These are phyloP conservation scores for Gulo gulo DNA, from an alignment of 2,113 vertebrate genomes.

Conservation along the genomic window DNA sequence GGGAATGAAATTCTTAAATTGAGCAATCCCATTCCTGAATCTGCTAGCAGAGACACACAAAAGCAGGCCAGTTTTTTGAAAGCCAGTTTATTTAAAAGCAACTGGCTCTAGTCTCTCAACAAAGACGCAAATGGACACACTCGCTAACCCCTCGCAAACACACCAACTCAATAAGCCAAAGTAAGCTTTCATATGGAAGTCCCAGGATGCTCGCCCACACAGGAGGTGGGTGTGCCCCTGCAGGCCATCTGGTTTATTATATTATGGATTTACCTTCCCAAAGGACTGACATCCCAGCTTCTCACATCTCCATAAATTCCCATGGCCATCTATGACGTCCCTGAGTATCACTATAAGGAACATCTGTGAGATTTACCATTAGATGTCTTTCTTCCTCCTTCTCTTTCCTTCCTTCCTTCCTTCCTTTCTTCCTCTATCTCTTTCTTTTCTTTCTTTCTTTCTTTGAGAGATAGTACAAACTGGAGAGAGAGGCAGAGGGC, in stretches of 20 bases:
- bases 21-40: not conserved
- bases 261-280: too few species aligned
- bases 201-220: too few species aligned
- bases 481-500: too few species aligned
- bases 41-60: not conserved
- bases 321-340: not conserved
- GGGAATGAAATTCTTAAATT: not conserved
- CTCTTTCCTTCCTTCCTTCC: too few species aligned
- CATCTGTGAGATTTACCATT: not conserved
- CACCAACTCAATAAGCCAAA: not conserved
- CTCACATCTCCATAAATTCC: not conserved
- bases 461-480: too few species aligned
- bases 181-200: not conserved
- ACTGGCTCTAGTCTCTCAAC: not conserved
- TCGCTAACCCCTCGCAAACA: accelerated
- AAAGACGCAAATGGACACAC: not conserved
- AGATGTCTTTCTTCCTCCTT: too few species aligned
- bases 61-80: not conserved
- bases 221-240: not conserved
- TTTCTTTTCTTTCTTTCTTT: too few species aligned
- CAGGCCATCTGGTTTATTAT: not conserved
- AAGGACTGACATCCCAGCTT: not conserved
- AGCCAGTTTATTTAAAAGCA: not conserved
- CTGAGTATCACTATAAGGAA: not conserved
- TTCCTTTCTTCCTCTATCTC: too few species aligned